Conservation (phyloP, 2,797 vertebrate species). For the Diplodus sargus region DNA sequence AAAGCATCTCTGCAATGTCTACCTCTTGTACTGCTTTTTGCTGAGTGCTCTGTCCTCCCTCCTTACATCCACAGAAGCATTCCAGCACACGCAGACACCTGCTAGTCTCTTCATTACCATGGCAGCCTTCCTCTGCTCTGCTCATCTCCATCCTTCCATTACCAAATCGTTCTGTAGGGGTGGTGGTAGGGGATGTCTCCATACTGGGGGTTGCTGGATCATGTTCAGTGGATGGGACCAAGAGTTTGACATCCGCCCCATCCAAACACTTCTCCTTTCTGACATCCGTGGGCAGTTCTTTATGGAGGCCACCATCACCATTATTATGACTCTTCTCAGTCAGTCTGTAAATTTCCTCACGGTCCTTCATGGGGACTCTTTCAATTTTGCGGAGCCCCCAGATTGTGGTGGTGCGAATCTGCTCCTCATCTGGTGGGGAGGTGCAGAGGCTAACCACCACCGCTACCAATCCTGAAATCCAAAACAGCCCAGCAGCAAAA, state of each 20-base stretch:
- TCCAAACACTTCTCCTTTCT: conserved; percentile 85
- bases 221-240: conserved; percentile 86
- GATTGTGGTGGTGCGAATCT: conserved; percentile 90
- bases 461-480: conserved; percentile 92
- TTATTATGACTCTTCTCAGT: conserved; percentile 82
- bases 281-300: conserved; percentile 82
- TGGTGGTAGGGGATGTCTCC: conserved; percentile 89
- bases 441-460: conserved; percentile 93
- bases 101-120: conserved; percentile 48
- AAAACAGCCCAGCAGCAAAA: conserved; percentile 93
- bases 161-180: conserved; percentile 87
- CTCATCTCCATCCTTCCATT: conserved; percentile 86
- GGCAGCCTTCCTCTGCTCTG: conserved; percentile 80
- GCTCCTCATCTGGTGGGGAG: conserved; percentile 89
- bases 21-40: conserved; percentile 85
- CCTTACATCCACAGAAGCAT: conserved; percentile 92
- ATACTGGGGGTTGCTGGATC: conserved; percentile 86
- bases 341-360: conserved; percentile 78
- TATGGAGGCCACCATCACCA: conserved; percentile 72
- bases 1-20: conserved; percentile 90
- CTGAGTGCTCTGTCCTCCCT: conserved; percentile 78
- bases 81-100: conserved; percentile 85
- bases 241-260: conserved; percentile 88
- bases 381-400: conserved; percentile 88
- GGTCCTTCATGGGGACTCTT: conserved; percentile 67